phyloP scores from a whole-genome alignment of 2,113 vertebrate species.

The Nanorana parkeri region DNA sequence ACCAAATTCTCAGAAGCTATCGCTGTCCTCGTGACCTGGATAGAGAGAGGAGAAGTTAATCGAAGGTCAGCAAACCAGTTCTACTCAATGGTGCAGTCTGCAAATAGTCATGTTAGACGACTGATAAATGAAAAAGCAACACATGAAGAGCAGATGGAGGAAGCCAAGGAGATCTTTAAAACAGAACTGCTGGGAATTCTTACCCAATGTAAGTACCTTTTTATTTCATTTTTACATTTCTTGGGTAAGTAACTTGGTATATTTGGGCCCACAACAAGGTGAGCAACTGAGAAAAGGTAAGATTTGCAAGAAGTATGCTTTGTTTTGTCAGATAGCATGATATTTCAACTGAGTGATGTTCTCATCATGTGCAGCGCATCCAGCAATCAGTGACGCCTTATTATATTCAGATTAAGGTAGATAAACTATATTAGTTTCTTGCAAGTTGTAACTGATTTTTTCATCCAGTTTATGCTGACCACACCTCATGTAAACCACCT shows the following conservation, averaged over 20 bases:
- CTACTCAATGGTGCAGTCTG: constrained; percentile 90
- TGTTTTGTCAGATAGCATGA: not conserved
- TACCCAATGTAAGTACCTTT: constrained; percentile 86
- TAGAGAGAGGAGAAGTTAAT: constrained; percentile 87
- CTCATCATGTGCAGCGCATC: not conserved
- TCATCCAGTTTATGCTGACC: too few relatives aligned
- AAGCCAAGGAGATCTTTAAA: constrained; percentile 87
- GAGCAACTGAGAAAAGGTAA: constrained; percentile 78
- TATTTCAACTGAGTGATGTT: not conserved
- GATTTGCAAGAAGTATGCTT: constrained; percentile 45
- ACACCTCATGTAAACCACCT: too few relatives aligned
- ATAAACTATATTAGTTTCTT: not conserved
- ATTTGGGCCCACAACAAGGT: constrained; percentile 67
- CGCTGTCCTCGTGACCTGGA: constrained; percentile 84
- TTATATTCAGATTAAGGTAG: not conserved
- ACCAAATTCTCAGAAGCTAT: constrained; percentile 88
- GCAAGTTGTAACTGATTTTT: too few relatives aligned
- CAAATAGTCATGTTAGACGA: constrained; percentile 86
- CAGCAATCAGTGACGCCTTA: not conserved
- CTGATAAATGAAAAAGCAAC: constrained; percentile 87
- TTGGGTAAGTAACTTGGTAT: constrained; percentile 76
- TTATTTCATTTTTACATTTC: constrained; percentile 60
- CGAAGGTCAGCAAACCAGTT: constrained; percentile 87
- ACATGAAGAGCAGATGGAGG: constrained; percentile 87
- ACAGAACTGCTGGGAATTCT: constrained; percentile 85